Conservation (phyloP, 1,140 invertebrate genomes). For the Doryteuthis pealeii region DNA sequence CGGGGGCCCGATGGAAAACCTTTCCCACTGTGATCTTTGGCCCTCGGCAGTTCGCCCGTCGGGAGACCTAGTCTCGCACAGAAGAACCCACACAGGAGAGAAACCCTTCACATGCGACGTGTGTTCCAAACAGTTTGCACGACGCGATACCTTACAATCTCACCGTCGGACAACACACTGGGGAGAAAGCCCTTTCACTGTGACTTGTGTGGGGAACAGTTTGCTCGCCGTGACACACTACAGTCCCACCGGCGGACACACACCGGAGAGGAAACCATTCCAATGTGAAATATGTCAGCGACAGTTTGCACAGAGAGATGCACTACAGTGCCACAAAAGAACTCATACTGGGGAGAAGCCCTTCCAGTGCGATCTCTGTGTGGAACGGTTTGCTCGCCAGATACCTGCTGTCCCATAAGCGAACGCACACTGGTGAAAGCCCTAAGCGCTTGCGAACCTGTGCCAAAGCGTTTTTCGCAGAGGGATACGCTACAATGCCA, state of each 20-base stretch:
- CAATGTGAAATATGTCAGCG: constrained; percentile 81
- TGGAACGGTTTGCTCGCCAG: constrained; percentile 72
- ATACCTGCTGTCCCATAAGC: constrained; percentile 70
- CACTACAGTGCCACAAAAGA: constrained; percentile 31
- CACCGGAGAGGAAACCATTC: constrained; percentile 92
- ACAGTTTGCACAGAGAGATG: constrained; percentile 31
- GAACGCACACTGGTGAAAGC: constrained; percentile 89
- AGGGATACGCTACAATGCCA: constrained; percentile 93
- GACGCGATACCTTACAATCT: constrained; percentile 55
- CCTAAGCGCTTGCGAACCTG: constrained; percentile 94
- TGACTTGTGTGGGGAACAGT: constrained; percentile 55
- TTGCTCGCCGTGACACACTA: constrained; percentile 56
- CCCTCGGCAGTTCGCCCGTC: neutral
- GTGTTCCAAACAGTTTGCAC: constrained; percentile 64
- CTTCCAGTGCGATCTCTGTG: constrained; percentile 45
- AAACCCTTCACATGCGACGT: constrained; percentile 65
- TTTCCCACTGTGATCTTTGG: constrained; percentile 13
- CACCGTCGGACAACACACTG: constrained; percentile 57
- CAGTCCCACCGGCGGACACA: constrained; percentile 79
- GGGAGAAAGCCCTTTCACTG: constrained; percentile 58
- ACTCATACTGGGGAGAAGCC: constrained; percentile 9
- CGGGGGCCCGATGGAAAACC: neutral
- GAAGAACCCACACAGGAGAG: constrained; percentile 78
- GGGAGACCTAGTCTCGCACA: constrained; percentile 59
- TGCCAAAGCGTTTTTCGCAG: constrained; percentile 94